Conservation (phyloP, 1,140 invertebrate species). For the Bradysia coprophila region DNA sequence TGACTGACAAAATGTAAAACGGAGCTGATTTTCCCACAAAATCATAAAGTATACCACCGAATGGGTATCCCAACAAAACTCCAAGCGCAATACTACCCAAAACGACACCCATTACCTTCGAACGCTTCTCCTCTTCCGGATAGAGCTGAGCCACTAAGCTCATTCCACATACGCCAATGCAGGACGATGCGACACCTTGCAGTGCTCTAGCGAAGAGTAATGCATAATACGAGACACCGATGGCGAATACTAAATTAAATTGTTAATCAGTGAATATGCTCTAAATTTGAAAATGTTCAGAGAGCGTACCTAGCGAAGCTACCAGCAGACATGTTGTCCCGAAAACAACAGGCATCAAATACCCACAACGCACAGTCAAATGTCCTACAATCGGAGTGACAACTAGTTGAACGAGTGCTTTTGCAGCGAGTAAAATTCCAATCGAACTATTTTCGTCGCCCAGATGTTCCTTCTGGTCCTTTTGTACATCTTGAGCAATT, state of each 20-base stretch:
- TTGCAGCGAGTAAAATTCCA: slow-evolving; percentile 66
- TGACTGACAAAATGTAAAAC: slow-evolving; percentile 43
- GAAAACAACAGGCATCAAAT: slow-evolving; percentile 60
- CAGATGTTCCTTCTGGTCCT: slow-evolving; percentile 9
- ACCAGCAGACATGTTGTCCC: slow-evolving; percentile 65
- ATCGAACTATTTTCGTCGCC: slow-evolving; percentile 51
- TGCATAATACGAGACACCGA: slow-evolving; percentile 52
- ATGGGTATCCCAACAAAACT: slow-evolving; percentile 59
- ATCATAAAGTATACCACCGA: slow-evolving; percentile 57
- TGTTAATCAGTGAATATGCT: neutral
- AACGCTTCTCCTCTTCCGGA: slow-evolving; percentile 28
- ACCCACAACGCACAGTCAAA: slow-evolving; percentile 44
- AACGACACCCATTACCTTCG: slow-evolving; percentile 53
- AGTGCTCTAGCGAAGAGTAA: slow-evolving; percentile 63
- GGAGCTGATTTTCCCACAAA: slow-evolving; percentile 53
- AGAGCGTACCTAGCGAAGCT: slow-evolving; percentile 55
- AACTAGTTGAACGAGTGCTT: slow-evolving; percentile 70
- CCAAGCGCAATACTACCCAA: slow-evolving; percentile 64
- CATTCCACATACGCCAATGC: slow-evolving; percentile 57
- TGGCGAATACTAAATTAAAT: slow-evolving; percentile 50
- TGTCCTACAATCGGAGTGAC: slow-evolving; percentile 67
- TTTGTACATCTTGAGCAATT: slow-evolving; percentile 2
- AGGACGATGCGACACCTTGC: slow-evolving; percentile 73
- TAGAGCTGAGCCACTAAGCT: slow-evolving; percentile 32
- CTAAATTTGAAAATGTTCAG: too few species aligned